These are phyloP conservation scores for Huso huso DNA, from an alignment of 2,797 vertebrate species.

Conservation along the genomic window DNA sequence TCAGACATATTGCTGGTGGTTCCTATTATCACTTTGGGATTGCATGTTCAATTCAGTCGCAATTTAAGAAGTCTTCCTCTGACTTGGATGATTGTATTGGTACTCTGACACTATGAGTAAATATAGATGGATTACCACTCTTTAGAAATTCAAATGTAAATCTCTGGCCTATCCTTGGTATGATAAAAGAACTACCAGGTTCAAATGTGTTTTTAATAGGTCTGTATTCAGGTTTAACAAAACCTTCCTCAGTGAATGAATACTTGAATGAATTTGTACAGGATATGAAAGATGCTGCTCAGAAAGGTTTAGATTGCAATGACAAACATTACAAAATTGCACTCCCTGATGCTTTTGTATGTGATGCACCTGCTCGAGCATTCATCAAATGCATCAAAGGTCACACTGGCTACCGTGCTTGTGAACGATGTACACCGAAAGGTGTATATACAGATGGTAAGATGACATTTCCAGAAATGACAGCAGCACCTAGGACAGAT, in stretches of 20 bases:
- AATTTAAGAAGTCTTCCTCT: neutral
- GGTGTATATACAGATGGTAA: conserved; percentile 14
- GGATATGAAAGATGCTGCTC: conserved; percentile 13
- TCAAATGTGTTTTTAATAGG: conserved; percentile 19
- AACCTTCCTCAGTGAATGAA: conserved; percentile 14
- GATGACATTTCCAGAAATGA: conserved; percentile 17
- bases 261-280: conserved; percentile 18
- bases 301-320: conserved; percentile 16
- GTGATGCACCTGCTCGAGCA: conserved; percentile 7
- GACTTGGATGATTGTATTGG: conserved; percentile 8
- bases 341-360: conserved; percentile 15
- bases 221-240: conserved; percentile 15
- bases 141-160: conserved; percentile 13
- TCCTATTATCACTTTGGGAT: conserved; percentile 21
- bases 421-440: conserved; percentile 14
- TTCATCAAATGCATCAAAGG: conserved; percentile 20
- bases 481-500: conserved; percentile 13
- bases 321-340: conserved; percentile 17
- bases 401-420: conserved; percentile 18
- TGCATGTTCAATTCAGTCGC: conserved; percentile 14
- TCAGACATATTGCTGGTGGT: conserved; percentile 17
- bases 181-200: conserved; percentile 14
- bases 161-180: conserved; percentile 18
- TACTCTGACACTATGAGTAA: conserved; percentile 11
- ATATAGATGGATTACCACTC: conserved; percentile 15